Conservation (phyloP, 37 sponge, comb jelly and placozoan genomes). For the Haliclona indistincta region DNA sequence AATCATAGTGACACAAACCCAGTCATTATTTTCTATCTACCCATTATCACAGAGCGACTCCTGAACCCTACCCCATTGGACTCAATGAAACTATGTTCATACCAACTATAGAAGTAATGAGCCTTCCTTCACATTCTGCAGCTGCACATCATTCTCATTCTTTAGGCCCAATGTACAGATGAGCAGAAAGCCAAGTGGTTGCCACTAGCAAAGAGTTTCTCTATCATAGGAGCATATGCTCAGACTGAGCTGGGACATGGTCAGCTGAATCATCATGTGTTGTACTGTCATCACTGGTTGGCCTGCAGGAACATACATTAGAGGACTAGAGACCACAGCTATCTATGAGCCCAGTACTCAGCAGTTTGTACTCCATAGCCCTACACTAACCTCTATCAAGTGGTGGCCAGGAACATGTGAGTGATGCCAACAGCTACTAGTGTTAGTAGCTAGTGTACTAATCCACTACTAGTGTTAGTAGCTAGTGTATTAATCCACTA, state of each 20-base stretch:
- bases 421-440: too few relatives aligned
- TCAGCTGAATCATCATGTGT: constrained; percentile 9
- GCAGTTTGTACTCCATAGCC: constrained; percentile 84
- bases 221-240: constrained; percentile 88
- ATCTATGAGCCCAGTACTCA: constrained; percentile 74
- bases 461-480: too few relatives aligned
- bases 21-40: too few relatives aligned
- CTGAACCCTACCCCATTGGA: constrained; percentile 54
- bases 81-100: constrained; percentile 79
- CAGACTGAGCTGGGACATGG: constrained; percentile 97
- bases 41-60: constrained; percentile 35
- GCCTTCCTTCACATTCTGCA: not conserved
- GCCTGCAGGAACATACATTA: constrained; percentile 68
- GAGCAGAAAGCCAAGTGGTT: constrained; percentile 88
- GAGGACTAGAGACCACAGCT: constrained; percentile 90
- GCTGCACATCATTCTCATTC: not conserved
- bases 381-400: constrained; percentile 87
- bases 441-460: too few relatives aligned
- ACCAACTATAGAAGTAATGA: constrained; percentile 72
- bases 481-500: too few relatives aligned
- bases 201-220: constrained; percentile 56
- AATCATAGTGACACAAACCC: too few relatives aligned
- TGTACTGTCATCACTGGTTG: not conserved
- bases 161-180: constrained; percentile 71
- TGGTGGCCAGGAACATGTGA: constrained; percentile 93